Evolutionary conservation across 1,140 invertebrate genomes (phyloP).

Genomic region (Zaprionus ghesquierei): DNA sequence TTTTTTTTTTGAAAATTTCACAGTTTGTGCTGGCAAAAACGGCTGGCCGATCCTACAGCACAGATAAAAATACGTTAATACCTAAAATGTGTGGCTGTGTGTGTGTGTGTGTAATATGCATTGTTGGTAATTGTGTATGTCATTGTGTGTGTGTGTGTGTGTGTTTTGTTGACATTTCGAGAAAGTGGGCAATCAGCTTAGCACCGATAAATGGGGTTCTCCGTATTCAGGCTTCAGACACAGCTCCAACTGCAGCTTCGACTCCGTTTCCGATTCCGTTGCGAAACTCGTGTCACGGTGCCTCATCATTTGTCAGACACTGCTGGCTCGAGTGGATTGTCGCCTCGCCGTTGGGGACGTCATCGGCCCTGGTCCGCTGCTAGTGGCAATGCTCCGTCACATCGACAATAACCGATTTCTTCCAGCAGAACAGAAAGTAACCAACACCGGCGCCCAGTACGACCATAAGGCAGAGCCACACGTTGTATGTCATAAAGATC

Average conservation of each 20-base stretch:
- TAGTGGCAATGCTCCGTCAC: conserved; percentile 98
- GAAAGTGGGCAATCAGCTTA: conserved; percentile 29
- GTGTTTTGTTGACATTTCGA: conserved; percentile 33
- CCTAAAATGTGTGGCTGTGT: conserved; percentile 28
- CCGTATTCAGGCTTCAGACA: conserved; percentile 6
- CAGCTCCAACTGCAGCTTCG: background rate
- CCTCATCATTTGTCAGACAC: conserved; percentile 39
- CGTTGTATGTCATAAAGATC: conserved; percentile 99
- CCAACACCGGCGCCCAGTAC: conserved; percentile 94
- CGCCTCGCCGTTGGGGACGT: background rate
- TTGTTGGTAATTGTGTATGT: conserved; percentile 13
- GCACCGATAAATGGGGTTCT: conserved; percentile 10
- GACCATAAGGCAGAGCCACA: conserved; percentile 96
- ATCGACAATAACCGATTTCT: conserved; percentile 94
- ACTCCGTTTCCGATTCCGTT: conserved; percentile 6
- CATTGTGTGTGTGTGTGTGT: conserved; percentile 1
- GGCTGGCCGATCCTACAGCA: conserved; percentile 11
- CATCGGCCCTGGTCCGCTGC: conserved; percentile 26
- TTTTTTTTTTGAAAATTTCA: conserved; percentile 36
- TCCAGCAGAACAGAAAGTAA: conserved; percentile 97
- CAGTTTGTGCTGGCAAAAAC: conserved; percentile 18
- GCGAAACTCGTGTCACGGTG: conserved; percentile 13
- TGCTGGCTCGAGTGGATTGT: conserved; percentile 33
- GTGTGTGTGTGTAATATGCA: conserved; percentile 3
- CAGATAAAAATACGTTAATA: conserved; percentile 38